Evolutionary conservation across 2,113 vertebrate species (phyloP), one percentile per base, ranked within the genome.

Genomic region (Ptilonorhynchus violaceus): DNA sequence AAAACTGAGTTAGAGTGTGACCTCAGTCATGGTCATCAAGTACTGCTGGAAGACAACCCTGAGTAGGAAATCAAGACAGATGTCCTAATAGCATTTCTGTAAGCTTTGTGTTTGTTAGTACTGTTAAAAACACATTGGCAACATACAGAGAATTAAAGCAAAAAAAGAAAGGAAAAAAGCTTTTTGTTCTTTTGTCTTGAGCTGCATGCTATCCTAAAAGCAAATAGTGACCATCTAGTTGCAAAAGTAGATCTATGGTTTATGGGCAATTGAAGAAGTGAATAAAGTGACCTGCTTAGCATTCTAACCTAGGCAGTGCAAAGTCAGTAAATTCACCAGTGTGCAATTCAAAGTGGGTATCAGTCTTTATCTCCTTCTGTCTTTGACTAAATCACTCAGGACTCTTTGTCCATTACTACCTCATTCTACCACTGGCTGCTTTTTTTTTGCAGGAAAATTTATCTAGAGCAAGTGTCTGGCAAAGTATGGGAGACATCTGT

Each of bases 91-190:
- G 1, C 2, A 68, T 75, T 78, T 79, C 11, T 82, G 10, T 59
- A 78, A 75, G 27, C 6, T 33, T 11, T 5, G 3, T 35, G 5
- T n/a, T 64, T 60, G 16, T 58, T 58, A 62, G 6, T 12, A 66
- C 20, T 33, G 6, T n/a, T 63, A 28, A 46, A 83, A 84, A 84
- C 9, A 13, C 19, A 58, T 2, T 62, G 28, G 10, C 4, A 86
- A 37, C 6, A 19, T 8, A 41, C 0, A 0, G 19, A 73, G 5
- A 25, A 2, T 39, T 2, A 2, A 23, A 47, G 31, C 25, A n/a
- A 28, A 55, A 8, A 25, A 7, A n/a, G 15, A 6, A 27, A 9
- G 11, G 2, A 3, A 13, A 19, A 46, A 33, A 30, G 2, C 2
- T 46, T 63, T 59, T 60, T 22, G 22, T 15, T 37, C 33, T 28